Percentiles rank a stretch among this genome's conserved stretches.
Conservation (phyloP, 2,888 invertebrate genomes). For the Stenotaenia linearis region DNA sequence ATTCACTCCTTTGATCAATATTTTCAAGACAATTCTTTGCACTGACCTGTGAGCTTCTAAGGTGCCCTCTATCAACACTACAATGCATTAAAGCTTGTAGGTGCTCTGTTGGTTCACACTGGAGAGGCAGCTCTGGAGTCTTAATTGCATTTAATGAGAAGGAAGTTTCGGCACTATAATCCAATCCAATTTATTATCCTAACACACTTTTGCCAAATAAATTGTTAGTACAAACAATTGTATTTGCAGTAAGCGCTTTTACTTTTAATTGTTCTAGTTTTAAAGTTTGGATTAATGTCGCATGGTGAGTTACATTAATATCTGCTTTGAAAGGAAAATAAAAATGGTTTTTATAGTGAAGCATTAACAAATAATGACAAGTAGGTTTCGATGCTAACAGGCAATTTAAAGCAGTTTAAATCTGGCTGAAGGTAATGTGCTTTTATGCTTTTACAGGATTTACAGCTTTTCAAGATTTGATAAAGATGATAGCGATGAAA, state of each 20-base stretch:
- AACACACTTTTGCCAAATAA: neutral
- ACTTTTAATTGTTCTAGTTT: neutral
- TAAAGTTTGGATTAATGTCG: neutral
- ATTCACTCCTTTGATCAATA: neutral
- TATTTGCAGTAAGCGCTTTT: neutral
- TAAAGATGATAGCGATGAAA: too few species aligned
- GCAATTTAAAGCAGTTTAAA: neutral
- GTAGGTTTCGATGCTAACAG: too few species aligned
- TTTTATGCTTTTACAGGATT: neutral
- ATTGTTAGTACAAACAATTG: neutral
- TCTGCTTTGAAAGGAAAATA: too few species aligned
- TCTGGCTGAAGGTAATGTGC: neutral
- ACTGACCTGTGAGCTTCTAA: neutral
- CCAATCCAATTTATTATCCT: conserved; percentile 1
- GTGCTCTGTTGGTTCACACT: neutral
- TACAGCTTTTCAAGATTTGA: neutral
- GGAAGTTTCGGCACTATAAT: neutral
- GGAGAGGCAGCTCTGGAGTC: neutral
- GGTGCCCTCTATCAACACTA: conserved; percentile 12
- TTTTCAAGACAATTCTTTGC: conserved; percentile 21
- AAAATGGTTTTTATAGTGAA: too few species aligned
- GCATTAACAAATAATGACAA: too few species aligned
- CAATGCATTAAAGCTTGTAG: conserved; percentile 7
- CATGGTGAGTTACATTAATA: too few species aligned
- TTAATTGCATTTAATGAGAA: conserved; percentile 22